Evolutionary conservation across 2,113 vertebrate genomes (phyloP).

Genomic region (Anolis carolinensis): DNA sequence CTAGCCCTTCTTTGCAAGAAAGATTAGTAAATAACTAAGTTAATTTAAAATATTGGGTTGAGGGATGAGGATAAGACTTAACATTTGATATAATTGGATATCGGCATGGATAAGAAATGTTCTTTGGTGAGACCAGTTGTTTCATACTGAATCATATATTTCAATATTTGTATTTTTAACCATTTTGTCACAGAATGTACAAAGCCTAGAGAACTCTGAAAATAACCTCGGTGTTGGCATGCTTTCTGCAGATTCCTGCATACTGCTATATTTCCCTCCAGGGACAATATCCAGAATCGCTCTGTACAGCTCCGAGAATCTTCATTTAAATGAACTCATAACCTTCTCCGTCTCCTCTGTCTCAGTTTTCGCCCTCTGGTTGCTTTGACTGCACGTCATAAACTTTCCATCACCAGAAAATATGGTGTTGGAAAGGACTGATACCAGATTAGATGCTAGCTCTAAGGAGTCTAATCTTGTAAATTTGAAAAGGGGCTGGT

Average conservation of each 20-base stretch:
- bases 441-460: constrained; percentile 42
- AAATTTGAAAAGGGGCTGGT: constrained; percentile 52
- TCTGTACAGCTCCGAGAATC: neutral
- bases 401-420: constrained; percentile 21
- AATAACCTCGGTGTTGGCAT: neutral
- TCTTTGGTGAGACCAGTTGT: neutral
- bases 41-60: neutral
- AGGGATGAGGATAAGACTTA: neutral
- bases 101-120: neutral
- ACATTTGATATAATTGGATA: neutral
- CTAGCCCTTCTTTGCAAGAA: neutral
- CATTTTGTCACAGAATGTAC: neutral
- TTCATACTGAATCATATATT: neutral
- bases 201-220: neutral
- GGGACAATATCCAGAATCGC: neutral
- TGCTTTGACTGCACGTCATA: neutral
- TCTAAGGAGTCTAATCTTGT: constrained; percentile 46
- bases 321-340: neutral
- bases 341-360: neutral
- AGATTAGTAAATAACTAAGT: neutral
- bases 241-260: constrained; percentile 19
- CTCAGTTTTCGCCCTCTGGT: neutral
- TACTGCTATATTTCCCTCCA: neutral
- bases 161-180: neutral
- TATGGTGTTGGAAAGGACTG: constrained; percentile 43